Evolutionary conservation across 2,888 invertebrate species (phyloP).

Genomic region (Serrognathus titanus): DNA sequence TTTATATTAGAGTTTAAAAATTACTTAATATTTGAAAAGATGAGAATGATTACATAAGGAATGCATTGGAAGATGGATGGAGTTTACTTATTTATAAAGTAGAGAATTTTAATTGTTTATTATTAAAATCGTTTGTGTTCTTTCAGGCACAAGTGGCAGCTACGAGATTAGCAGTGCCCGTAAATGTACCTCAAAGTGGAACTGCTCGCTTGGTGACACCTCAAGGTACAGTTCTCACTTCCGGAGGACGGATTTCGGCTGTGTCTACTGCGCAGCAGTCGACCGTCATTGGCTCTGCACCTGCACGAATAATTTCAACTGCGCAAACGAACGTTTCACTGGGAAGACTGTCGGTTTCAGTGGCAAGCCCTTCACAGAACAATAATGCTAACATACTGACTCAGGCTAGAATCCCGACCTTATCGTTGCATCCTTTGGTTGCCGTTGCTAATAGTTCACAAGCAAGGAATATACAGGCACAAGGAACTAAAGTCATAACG

Average conservation of each 20-base stretch:
- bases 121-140: too few relatives aligned
- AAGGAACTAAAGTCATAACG: slow-evolving; percentile 46
- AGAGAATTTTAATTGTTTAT: neutral
- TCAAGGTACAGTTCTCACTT: slow-evolving; percentile 41
- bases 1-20: too few relatives aligned
- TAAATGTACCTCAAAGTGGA: slow-evolving; percentile 37
- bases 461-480: slow-evolving; percentile 35
- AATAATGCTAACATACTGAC: slow-evolving; percentile 35
- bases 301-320: slow-evolving; percentile 36
- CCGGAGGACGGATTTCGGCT: slow-evolving; percentile 40
- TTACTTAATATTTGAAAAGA: too few relatives aligned
- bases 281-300: slow-evolving; percentile 30
- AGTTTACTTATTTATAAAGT: too few relatives aligned
- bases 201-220: slow-evolving; percentile 37
- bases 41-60: too few relatives aligned
- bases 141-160: slow-evolving; percentile 40
- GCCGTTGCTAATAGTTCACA: slow-evolving; percentile 40
- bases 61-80: too few relatives aligned
- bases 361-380: slow-evolving; percentile 33
- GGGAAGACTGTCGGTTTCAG: slow-evolving; percentile 37
- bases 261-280: slow-evolving; percentile 35
- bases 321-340: slow-evolving; percentile 39
- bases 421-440: slow-evolving; percentile 42
- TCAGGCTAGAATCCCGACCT: slow-evolving; percentile 40
- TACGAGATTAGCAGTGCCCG: slow-evolving; percentile 36